A percentile compares a stretch with the other conserved stretches of the same genome.
These are phyloP conservation scores for Diglossa cyanea DNA, from an alignment of 2,797 vertebrate genomes.

Conservation along the genomic window DNA sequence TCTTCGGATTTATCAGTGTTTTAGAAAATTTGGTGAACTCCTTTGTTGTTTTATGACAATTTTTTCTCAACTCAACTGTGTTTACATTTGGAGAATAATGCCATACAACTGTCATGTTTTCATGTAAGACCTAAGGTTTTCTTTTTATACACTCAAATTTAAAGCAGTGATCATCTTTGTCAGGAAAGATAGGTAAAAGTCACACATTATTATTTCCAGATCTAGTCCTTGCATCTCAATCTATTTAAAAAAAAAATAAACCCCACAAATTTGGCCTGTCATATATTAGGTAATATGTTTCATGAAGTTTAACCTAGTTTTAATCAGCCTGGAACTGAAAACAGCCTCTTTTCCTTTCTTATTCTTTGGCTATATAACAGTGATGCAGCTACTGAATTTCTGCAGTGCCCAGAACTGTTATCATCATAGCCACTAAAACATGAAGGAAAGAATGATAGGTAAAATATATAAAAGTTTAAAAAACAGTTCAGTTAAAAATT, in stretches of 20 bases:
- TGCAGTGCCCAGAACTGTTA: not conserved
- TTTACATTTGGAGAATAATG: not conserved
- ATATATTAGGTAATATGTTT: not conserved
- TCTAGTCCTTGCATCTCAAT: not conserved
- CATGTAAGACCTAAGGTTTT: not conserved
- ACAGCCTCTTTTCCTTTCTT: not conserved
- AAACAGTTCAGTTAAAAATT: not conserved
- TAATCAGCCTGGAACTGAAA: not conserved
- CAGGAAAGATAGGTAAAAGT: not conserved
- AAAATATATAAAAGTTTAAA: not conserved
- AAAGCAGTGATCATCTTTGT: not conserved
- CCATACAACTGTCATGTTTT: not conserved
- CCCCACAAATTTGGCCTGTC: not conserved
- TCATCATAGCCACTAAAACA: not conserved
- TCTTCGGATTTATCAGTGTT: not conserved
- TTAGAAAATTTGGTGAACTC: not conserved
- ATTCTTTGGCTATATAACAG: not conserved
- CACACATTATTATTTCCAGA: not conserved
- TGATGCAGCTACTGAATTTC: not conserved
- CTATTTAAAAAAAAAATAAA: not conserved
- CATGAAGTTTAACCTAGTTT: not conserved
- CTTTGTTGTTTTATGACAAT: not conserved
- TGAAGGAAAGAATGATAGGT: not conserved
- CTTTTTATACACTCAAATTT: not conserved
- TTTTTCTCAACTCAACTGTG: not conserved